Evolutionary conservation across 2,888 invertebrate species (phyloP).

Genomic region (Tridacna gigas): DNA sequence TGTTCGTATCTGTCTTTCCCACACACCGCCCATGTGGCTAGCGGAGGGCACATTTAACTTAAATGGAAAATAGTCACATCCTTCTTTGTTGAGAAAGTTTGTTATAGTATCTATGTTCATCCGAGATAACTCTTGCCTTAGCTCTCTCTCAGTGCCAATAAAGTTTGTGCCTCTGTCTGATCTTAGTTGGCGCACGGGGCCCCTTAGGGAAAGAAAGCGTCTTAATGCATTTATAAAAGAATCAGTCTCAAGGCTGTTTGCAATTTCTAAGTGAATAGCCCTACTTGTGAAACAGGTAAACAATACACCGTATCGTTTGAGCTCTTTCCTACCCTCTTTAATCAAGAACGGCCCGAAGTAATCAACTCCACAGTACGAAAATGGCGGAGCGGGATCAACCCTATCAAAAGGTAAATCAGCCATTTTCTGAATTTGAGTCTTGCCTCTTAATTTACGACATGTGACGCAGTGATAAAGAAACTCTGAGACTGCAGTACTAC

Average conservation of each 20-base stretch:
- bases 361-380: slow-evolving; percentile 27
- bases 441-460: slow-evolving; percentile 72
- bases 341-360: slow-evolving; percentile 49
- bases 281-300: slow-evolving; percentile 78
- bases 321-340: slow-evolving; percentile 68
- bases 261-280: slow-evolving; percentile 76
- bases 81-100: slow-evolving; percentile 32
- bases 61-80: slow-evolving; percentile 36
- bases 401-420: slow-evolving; percentile 78
- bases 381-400: slow-evolving; percentile 44
- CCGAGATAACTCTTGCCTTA: slow-evolving; percentile 23
- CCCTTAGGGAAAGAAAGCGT: slow-evolving; percentile 27
- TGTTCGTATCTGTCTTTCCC: slow-evolving; percentile 71
- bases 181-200: slow-evolving; percentile 18
- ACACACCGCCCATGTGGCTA: slow-evolving; percentile 71
- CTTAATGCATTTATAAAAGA: slow-evolving; percentile 62
- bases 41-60: slow-evolving; percentile 67
- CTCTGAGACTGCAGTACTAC: slow-evolving; percentile 62
- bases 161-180: slow-evolving; percentile 36
- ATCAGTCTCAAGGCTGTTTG: slow-evolving; percentile 52
- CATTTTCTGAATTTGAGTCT: slow-evolving; percentile 70
- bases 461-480: slow-evolving; percentile 70
- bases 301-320: slow-evolving; percentile 77
- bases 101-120: slow-evolving; percentile 22
- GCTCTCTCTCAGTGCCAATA: slow-evolving; percentile 27